Evolutionary conservation across 2,888 invertebrate genomes (phyloP).

Genomic region (Drepanosiphum platanoidis): DNA sequence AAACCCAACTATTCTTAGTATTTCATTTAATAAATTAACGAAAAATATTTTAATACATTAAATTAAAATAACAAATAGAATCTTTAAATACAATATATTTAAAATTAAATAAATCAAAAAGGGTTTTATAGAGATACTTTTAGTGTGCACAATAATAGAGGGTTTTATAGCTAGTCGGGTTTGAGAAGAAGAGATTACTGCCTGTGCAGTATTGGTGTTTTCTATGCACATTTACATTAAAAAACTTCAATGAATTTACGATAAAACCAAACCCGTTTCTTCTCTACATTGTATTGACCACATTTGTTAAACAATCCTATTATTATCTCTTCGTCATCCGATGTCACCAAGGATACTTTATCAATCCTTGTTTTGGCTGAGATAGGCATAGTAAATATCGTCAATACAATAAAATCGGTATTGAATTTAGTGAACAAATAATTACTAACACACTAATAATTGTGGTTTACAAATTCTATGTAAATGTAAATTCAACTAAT

Average conservation of each 20-base stretch:
- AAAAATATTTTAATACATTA: not conserved
- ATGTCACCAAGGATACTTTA: not conserved
- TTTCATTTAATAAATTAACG: not conserved
- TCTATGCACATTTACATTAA: conserved; percentile 9
- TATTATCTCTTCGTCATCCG: not conserved
- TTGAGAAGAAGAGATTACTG: not conserved
- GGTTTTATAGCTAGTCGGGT: not conserved
- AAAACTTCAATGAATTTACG: not conserved
- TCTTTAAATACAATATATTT: not conserved
- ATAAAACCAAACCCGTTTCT: conserved; percentile 16
- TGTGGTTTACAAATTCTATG: not conserved
- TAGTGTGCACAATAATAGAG: not conserved
- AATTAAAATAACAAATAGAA: no score
- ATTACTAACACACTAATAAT: not conserved
- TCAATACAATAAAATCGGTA: not conserved
- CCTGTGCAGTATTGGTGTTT: conserved; percentile 20
- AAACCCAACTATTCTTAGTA: no score
- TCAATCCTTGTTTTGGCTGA: conserved; percentile 1
- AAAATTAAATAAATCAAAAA: not conserved
- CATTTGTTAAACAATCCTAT: not conserved
- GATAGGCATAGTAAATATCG: not conserved
- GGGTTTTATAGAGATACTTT: not conserved
- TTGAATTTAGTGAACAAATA: conserved; percentile 8
- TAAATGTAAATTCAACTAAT: not conserved
- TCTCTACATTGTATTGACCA: conserved; percentile 3